Conservation (phyloP, 2,113 vertebrate species). For the Nothocercus julius region DNA sequence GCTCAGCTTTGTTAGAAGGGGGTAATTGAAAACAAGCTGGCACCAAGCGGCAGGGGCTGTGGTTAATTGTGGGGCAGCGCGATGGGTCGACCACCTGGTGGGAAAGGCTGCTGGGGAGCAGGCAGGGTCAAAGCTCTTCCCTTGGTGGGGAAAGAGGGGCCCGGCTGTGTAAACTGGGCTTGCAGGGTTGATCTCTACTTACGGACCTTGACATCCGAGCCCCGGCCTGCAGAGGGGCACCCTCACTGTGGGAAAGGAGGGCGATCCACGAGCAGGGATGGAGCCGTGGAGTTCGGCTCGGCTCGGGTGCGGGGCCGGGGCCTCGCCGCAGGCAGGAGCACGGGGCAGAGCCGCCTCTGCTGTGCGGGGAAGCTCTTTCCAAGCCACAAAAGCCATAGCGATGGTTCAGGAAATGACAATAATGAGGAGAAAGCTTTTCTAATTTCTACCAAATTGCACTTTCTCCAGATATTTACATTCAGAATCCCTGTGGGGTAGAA, state of each 20-base stretch:
- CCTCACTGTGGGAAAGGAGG: neutral
- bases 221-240: neutral
- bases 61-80: neutral
- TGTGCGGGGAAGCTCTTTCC: neutral
- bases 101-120: neutral
- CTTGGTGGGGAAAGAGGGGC: neutral
- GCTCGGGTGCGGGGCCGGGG: no score
- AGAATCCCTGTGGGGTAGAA: neutral
- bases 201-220: neutral
- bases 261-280: neutral
- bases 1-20: neutral
- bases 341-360: neutral
- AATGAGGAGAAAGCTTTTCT: neutral
- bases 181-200: neutral
- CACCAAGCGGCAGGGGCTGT: neutral
- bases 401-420: neutral
- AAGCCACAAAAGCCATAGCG: neutral
- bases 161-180: neutral
- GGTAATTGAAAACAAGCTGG: neutral
- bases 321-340: no score
- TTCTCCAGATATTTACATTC: conserved; percentile 14
- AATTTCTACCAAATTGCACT: neutral
- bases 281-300: no score
- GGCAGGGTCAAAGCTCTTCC: neutral
- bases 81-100: neutral